These are phyloP conservation scores for Pectinophora gossypiella DNA, from an alignment of 1,140 invertebrate species.

Conservation along the genomic window DNA sequence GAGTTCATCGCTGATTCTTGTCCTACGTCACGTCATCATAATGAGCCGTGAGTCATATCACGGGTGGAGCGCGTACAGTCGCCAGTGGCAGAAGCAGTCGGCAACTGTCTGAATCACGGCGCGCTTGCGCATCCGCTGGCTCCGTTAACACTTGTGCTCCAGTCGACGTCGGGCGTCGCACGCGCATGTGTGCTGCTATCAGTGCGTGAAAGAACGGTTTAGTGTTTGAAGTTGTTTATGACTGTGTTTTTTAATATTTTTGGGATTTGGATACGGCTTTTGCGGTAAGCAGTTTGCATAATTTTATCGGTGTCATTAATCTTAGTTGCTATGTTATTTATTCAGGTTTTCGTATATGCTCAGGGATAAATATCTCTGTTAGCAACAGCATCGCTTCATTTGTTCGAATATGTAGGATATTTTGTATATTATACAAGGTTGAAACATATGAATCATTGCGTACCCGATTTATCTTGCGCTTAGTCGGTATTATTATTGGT, in stretches of 20 bases:
- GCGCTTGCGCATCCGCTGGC: conserved; percentile 34
- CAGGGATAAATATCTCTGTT: not conserved
- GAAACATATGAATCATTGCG: no score
- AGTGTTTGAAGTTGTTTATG: conserved; percentile 35
- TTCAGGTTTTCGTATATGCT: not conserved
- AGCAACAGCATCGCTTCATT: no score
- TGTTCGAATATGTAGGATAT: no score
- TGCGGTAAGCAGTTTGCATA: not conserved
- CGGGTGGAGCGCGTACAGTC: conserved; percentile 2
- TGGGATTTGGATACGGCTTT: conserved; percentile 12
- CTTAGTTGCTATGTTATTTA: not conserved
- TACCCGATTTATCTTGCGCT: no score
- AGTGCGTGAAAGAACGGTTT: conserved; percentile 52
- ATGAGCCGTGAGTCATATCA: conserved; percentile 26
- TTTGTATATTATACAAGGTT: no score
- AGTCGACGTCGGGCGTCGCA: conserved; percentile 38
- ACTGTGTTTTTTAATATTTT: conserved; percentile 7
- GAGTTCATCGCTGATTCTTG: no score
- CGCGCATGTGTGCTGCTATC: conserved; percentile 48
- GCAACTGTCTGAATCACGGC: conserved; percentile 48
- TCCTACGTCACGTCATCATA: conserved; percentile 31
- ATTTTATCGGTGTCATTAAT: not conserved
- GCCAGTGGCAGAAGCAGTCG: conserved; percentile 15
- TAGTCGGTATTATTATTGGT: no score
- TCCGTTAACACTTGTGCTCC: conserved; percentile 17